These are phyloP conservation scores for Netelia fuscicornis DNA, from an alignment of 2,888 invertebrate genomes.

Conservation along the genomic window DNA sequence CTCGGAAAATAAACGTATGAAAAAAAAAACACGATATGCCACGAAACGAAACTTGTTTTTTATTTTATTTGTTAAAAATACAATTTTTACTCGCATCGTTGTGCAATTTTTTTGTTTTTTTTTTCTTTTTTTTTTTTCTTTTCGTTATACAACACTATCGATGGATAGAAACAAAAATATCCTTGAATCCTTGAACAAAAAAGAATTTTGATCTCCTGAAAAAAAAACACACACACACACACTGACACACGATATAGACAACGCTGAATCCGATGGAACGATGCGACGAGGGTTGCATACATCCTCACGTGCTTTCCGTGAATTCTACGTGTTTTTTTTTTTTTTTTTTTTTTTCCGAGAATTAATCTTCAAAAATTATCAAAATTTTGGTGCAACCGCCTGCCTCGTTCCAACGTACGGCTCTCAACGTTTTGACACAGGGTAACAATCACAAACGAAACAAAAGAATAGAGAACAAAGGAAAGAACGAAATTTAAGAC, in stretches of 20 bases:
- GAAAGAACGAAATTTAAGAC: slow-evolving; percentile 75
- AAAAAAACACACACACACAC: slow-evolving; percentile 20
- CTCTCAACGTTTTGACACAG: slow-evolving; percentile 78
- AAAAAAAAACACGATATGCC: slow-evolving; percentile 56
- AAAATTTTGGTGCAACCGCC: slow-evolving; percentile 62
- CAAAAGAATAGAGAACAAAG: slow-evolving; percentile 65
- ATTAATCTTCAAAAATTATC: slow-evolving; percentile 27
- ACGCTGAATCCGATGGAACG: slow-evolving; percentile 64
- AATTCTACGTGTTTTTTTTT: neutral
- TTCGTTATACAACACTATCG: slow-evolving; percentile 10
- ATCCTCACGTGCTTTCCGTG: neutral
- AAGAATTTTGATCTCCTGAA: slow-evolving; percentile 18
- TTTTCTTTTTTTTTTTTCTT: neutral
- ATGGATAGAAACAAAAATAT: slow-evolving; percentile 28
- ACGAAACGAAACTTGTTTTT: slow-evolving; percentile 64
- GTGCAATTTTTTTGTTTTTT: neutral
- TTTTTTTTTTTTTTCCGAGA: neutral
- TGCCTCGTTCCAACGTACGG: slow-evolving; percentile 74
- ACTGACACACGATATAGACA: slow-evolving; percentile 35
- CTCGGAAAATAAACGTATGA: slow-evolving; percentile 71
- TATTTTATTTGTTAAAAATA: slow-evolving; percentile 36
- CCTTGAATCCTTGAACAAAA: slow-evolving; percentile 42
- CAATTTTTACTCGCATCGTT: too few species aligned
- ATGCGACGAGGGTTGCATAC: slow-evolving; percentile 29
- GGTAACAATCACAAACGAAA: slow-evolving; percentile 78